These are phyloP conservation scores for Carterocephalus palaemon DNA, from an alignment of 2,888 invertebrate genomes.

Conservation along the genomic window DNA sequence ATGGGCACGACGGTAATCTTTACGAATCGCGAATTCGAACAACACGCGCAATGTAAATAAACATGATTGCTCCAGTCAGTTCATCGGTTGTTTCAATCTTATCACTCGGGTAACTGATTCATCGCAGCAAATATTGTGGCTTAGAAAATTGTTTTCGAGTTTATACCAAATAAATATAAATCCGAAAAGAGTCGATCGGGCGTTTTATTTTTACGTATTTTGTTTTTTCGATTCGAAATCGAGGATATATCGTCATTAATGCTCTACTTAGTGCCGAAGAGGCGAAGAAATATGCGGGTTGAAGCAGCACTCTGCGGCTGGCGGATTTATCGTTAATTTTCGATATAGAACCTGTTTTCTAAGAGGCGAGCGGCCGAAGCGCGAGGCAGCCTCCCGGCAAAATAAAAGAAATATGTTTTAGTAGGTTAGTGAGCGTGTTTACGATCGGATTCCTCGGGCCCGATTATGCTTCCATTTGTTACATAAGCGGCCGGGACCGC, in stretches of 20 bases:
- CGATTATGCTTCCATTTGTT: slow-evolving; percentile 72
- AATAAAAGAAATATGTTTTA: slow-evolving; percentile 79
- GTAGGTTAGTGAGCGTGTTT: slow-evolving; percentile 77
- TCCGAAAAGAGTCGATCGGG: not conserved
- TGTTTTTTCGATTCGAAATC: slow-evolving; percentile 13
- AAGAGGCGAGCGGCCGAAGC: slow-evolving; percentile 46
- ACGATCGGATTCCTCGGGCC: slow-evolving; percentile 65
- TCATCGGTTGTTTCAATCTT: too few relatives aligned
- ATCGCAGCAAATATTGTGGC: not conserved
- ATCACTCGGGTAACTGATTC: too few relatives aligned
- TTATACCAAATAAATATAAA: slow-evolving; percentile 1
- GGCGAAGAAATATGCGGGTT: slow-evolving; percentile 34
- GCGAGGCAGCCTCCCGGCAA: slow-evolving; percentile 52
- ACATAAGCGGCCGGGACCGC: slow-evolving; percentile 57
- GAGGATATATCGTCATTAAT: slow-evolving; percentile 13
- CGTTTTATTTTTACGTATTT: slow-evolving; percentile 5
- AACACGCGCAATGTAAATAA: slow-evolving; percentile 14
- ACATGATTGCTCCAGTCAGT: too few relatives aligned
- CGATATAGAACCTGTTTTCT: slow-evolving; percentile 69
- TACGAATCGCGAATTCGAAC: slow-evolving; percentile 14
- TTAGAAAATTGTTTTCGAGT: not conserved
- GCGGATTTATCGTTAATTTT: slow-evolving; percentile 68
- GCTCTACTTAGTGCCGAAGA: slow-evolving; percentile 15
- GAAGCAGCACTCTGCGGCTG: slow-evolving; percentile 44
- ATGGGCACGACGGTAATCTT: slow-evolving; percentile 16